Evolutionary conservation across 1,140 invertebrate genomes (phyloP), one percentile per base, ranked within the genome.

Genomic region (Harpegnathos saltator): DNA sequence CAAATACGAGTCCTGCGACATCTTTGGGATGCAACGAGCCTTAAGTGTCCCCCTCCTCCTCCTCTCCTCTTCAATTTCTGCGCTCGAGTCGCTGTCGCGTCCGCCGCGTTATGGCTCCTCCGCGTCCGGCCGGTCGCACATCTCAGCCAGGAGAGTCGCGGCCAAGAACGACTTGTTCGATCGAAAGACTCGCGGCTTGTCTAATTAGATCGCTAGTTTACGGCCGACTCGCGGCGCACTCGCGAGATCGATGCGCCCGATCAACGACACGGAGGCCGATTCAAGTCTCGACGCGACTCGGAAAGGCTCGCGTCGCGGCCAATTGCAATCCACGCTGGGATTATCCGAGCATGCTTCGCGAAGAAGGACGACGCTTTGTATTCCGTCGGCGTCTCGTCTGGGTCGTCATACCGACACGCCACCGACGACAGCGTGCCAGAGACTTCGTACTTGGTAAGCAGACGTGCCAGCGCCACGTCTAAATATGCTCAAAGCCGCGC

Each of bases 341-440:
- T 78, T 68, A 78, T 68, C 63, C 68, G 75, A 29, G 3, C 68
- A 50, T 63, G 68, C 26, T 78, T 44, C 44, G 63, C 72, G 87
- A 80, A 88, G 89, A 91, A 89, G 84, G 84, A 87, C 89, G 83
- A 73, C 69, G 71, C 87, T 90, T 89, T 74, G 78, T 92, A 92
- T 92, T 92, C 91, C 69, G 71, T 65, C 68, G 83, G 72, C 83
- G 90, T 85, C 24, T 83, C 80, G 89, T 88, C 82, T 85, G 86
- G 86, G 80, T 90, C 89, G 87, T 91, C 88, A 91, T 90, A 90
- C 91, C 90, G 86, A 90, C 90, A 90, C 87, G 87, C 90, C 86
- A 85, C 83, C 89, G 80, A 83, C 88, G 74, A 85, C 78, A 65
- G 69, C 24, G n/a, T 33, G 71, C 50, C 61, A 83, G 38, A 80